phyloP scores from a whole-genome alignment of 2,797 vertebrate genomes.

The Girardinus metallicus region DNA sequence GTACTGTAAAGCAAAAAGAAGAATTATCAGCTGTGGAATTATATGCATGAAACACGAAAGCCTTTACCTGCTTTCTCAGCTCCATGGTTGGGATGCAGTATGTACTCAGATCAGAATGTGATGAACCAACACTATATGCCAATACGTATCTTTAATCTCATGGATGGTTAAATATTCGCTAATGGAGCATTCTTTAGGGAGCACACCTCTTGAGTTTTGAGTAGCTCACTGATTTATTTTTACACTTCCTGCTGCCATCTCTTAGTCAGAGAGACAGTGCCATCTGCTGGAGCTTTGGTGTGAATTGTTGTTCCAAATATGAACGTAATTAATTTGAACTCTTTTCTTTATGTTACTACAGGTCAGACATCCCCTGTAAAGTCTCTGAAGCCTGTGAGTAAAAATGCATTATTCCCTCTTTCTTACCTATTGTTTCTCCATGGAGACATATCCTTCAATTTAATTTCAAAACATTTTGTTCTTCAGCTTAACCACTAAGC shows the following conservation, averaged over 20 bases:
- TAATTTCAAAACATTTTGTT: conserved; percentile 68
- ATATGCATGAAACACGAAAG: conserved; percentile 60
- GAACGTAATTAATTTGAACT: conserved; percentile 23
- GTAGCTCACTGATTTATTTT: conserved; percentile 46
- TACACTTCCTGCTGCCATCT: neutral
- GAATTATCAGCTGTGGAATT: conserved; percentile 69
- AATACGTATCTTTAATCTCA: conserved; percentile 68
- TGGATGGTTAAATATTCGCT: conserved; percentile 52
- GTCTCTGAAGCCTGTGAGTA: conserved; percentile 87
- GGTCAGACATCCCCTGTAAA: conserved; percentile 96
- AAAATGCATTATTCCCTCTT: conserved; percentile 42
- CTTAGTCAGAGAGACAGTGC: conserved; percentile 60
- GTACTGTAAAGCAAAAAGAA: conserved; percentile 49
- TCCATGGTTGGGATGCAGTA: conserved; percentile 21
- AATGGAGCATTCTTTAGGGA: conserved; percentile 53
- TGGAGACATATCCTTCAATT: conserved; percentile 50
- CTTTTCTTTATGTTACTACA: conserved; percentile 65
- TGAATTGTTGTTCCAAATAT: conserved; percentile 7
- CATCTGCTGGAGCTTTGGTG: conserved; percentile 64
- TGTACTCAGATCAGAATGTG: conserved; percentile 39
- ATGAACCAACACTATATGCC: conserved; percentile 45
- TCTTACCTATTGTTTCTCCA: conserved; percentile 27
- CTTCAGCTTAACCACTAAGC: conserved; percentile 69
- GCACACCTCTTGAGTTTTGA: conserved; percentile 49
- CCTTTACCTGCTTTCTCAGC: conserved; percentile 27